Evolutionary conservation across 1,140 invertebrate genomes (phyloP).

Genomic region (Galleria mellonella): DNA sequence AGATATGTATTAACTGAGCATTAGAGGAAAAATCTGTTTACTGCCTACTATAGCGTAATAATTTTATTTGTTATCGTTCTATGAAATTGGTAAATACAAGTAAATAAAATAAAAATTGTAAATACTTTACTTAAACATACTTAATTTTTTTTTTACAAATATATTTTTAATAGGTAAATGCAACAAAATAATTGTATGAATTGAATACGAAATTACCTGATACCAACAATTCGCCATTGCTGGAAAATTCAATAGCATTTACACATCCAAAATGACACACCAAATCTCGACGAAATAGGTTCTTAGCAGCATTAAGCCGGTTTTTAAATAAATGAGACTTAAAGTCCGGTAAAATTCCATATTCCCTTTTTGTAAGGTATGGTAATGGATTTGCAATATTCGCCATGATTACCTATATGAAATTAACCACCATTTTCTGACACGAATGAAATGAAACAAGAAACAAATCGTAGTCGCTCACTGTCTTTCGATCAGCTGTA

Average conservation of each 20-base stretch:
- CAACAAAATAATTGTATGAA: no score
- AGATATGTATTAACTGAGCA: no score
- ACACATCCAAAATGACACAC: constrained; percentile 95
- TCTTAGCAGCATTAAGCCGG: constrained; percentile 79
- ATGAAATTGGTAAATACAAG: no score
- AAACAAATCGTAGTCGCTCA: constrained; percentile 8
- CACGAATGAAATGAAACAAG: constrained; percentile 33
- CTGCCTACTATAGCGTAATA: no score
- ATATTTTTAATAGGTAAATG: no score
- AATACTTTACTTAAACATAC: no score
- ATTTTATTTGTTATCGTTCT: no score
- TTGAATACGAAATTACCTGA: constrained; percentile 91
- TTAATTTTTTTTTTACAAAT: no score
- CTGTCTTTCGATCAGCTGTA: constrained; percentile 60
- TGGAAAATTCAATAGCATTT: constrained; percentile 96
- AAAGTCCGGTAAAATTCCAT: constrained; percentile 44
- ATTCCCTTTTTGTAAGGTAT: constrained; percentile 55
- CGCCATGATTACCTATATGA: constrained; percentile 59
- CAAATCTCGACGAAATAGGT: constrained; percentile 89
- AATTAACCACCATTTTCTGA: constrained; percentile 60
- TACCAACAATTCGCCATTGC: constrained; percentile 87
- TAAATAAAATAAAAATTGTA: no score
- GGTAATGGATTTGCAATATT: constrained; percentile 57
- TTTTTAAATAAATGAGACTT: constrained; percentile 76
- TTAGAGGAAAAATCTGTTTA: no score